Conservation (phyloP, 2,888 invertebrate genomes). For the Latrodectus hesperus region DNA sequence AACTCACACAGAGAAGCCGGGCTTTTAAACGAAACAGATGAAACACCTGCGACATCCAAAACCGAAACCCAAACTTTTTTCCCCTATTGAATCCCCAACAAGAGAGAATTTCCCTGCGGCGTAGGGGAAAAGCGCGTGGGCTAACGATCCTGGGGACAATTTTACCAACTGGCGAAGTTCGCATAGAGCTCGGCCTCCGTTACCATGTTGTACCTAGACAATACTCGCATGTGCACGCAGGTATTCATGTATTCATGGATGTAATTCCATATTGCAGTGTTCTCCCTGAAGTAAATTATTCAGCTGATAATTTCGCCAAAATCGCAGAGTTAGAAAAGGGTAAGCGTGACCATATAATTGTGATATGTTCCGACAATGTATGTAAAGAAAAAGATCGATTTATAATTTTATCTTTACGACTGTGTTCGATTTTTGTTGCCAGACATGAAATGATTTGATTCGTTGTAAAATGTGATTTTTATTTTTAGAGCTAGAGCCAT, state of each 20-base stretch:
- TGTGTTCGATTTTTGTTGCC: too few relatives aligned
- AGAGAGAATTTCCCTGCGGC: not conserved
- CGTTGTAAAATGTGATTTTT: too few relatives aligned
- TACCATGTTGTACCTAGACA: constrained; percentile 47
- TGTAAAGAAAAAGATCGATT: constrained; percentile 8
- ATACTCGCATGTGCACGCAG: constrained; percentile 13
- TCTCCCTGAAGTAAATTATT: constrained; percentile 45
- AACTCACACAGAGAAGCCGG: not conserved
- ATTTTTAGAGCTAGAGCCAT: too few relatives aligned
- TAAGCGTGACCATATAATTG: constrained; percentile 33
- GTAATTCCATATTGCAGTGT: constrained; percentile 50
- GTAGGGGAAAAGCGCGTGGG: constrained; percentile 20
- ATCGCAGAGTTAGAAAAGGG: constrained; percentile 14
- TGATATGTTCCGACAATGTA: constrained; percentile 15
- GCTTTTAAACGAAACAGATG: constrained; percentile 7
- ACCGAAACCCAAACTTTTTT: constrained; percentile 23
- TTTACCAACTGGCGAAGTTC: constrained; percentile 46
- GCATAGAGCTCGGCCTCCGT: constrained; percentile 20
- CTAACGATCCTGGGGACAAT: constrained; percentile 37
- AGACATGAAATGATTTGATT: too few relatives aligned
- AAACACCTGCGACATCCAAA: constrained; percentile 14
- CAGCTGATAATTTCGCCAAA: constrained; percentile 47
- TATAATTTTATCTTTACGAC: not conserved
- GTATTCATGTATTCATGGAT: constrained; percentile 39
- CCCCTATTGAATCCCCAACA: constrained; percentile 19